Base-by-base conservation (phyloP, 2,113 vertebrate genomes). In the Sander lucioperca region DNA sequence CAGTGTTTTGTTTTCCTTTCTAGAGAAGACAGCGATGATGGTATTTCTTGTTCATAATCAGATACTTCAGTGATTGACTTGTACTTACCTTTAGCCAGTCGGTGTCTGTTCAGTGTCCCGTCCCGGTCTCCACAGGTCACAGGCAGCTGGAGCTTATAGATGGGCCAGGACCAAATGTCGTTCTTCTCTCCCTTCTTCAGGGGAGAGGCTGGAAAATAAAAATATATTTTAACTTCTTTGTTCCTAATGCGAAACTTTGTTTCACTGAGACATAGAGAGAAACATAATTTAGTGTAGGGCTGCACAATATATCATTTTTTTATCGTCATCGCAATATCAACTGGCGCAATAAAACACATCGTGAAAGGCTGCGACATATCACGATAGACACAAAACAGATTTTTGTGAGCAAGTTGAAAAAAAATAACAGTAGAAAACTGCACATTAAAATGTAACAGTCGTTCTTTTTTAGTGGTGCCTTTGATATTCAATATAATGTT, bases 61-160 rank as follows among this genome's bases (percentile, higher is more conserved):
- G 18, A 53, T 2, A 45, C 6, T 30, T 54, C 7, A 66, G n/a
- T 23, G 18, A 30, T 21, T 66, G 21, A 53, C 11, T 9, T 63
- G 57, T 23, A 47, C 19, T 25, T 8, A 95, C 95, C 95, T 91
- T 72, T 82, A 16, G 88, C 88, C 69, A 96, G 81, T 65, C 63
- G 92, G 2, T 76, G 56, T 78, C 86, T 83, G 73, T 78, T 0
- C 36, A 96, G 90, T 0, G 0, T 51, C 19, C 92, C 95, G 10
- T 63, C 0, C 68, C 51, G 0, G 0, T 39, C 0, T 39, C 93
- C 94, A 83, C 95, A 95, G 0, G 66, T 94, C 69, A 96, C 92
- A 15, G 91, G 93, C 0, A 95, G 79, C 33, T 80, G 82, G 8
- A 0, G 36, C 86, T 89, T 94, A 73, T 77, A 93, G 0, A 94